Base-by-base conservation (phyloP, 1,140 invertebrate genomes). In the Batillaria attramentaria region DNA sequence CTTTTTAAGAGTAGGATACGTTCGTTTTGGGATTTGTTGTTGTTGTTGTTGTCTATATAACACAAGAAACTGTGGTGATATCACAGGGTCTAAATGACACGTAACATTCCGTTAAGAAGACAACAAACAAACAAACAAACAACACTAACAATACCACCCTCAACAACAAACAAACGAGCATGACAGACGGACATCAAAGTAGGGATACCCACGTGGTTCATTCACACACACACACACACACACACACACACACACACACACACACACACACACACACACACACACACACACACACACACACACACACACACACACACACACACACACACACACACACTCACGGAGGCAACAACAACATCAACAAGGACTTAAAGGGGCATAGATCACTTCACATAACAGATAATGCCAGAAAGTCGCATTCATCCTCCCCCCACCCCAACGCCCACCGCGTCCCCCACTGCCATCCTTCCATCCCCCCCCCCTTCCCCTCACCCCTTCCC, bases 381-480 rank as follows among this genome's bases (percentile, higher is more conserved):
- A n/a, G n/a, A n/a, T n/a, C n/a, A n/a, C n/a, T n/a, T n/a, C n/a
- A n/a, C n/a, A n/a, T n/a, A n/a, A n/a, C n/a, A n/a, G n/a, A n/a
- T n/a, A n/a, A n/a, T n/a, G n/a, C n/a, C n/a, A n/a, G n/a, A n/a
- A n/a, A n/a, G n/a, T n/a, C n/a, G n/a, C n/a, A n/a, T n/a, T n/a
- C n/a, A n/a, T n/a, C n/a, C n/a, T n/a, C n/a, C n/a, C n/a, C n/a
- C n/a, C n/a, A n/a, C n/a, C n/a, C n/a, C n/a, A n/a, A n/a, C n/a
- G n/a, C n/a, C n/a, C n/a, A n/a, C n/a, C n/a, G n/a, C 31, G 10
- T 5, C 65, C 31, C 5, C 24, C 37, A 33, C 31, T 6, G 37
- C 81, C 83, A 57, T 81, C 77, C n/a, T 81, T 72, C 31, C 83
- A 65, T 18, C 77, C 75, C 24, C n/a, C 57, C 6, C 57, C 10